Base-by-base conservation (phyloP, 2,888 invertebrate species). In the Brachyopa scutellaris region DNA sequence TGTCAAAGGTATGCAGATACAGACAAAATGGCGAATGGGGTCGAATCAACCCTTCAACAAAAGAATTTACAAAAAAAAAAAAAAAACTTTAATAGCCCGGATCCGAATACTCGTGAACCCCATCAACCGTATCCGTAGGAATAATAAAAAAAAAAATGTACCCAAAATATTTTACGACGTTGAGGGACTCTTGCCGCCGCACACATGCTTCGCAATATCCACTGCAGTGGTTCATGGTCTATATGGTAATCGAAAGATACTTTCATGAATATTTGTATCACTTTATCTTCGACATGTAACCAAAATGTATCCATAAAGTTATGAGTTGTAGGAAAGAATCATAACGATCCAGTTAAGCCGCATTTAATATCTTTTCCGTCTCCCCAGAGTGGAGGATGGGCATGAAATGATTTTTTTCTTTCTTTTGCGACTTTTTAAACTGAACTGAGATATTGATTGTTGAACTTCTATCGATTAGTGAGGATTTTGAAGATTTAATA, bases 281-380 rank as follows among this genome's bases (percentile, higher is more conserved):
- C n/a, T n/a, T n/a, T n/a, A n/a, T n/a, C n/a, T n/a, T n/a, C n/a
- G n/a, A n/a, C 23, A 19, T 62, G 53, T 72, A 62, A 53, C 33
- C 23, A 36, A 53, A 62, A 45, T 72, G 61, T 62, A 59, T 49
- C 40, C 23, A 7, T 21, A 42, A 51, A 33, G 53, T 62, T 55
- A 72, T 62, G 66, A 74, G 59, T 11, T 33, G 8, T 19, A 29
- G 38, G 47, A 67, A 36, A 47, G n/a, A 17, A 11, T 59, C 69
- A 6, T 26, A 7, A 23, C 17, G 23, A 38, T 69, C 36, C 51
- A 19, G 15, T 29, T 64, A 55, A 55, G 64, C 36, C 31, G 33
- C n/a, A 36, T 57, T 67, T 76, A 59, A 76, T 76, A 59, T 59
- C 17, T 29, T 59, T 33, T 40, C 2, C 15, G n/a, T n/a, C n/a